phyloP scores from a whole-genome alignment of 2,888 invertebrate species.

The Tenthredo amoena region DNA sequence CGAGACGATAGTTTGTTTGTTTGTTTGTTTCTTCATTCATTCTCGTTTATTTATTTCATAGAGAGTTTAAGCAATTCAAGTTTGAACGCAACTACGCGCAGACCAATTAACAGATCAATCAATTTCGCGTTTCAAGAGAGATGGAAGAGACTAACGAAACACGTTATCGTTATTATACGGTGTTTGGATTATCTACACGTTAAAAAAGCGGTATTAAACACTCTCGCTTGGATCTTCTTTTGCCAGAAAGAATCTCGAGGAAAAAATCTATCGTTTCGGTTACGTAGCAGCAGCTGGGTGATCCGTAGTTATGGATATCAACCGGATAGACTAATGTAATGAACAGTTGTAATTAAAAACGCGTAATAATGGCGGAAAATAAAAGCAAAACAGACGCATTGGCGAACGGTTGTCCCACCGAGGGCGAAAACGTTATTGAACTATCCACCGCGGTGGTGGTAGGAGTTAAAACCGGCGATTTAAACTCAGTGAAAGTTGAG shows the following conservation, averaged over 20 bases:
- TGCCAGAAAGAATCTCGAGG: conserved; percentile 3
- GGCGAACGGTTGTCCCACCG: conserved; percentile 26
- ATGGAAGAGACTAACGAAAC: background rate
- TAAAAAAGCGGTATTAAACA: background rate
- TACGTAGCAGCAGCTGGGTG: background rate
- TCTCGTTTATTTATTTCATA: background rate
- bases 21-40: background rate
- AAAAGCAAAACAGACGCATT: background rate
- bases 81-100: background rate
- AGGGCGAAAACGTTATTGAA: conserved; percentile 1
- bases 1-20: background rate
- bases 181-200: background rate
- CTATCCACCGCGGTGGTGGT: background rate
- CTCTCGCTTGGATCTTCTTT: background rate
- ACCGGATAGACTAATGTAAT: background rate
- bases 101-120: conserved; percentile 5
- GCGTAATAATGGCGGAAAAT: conserved; percentile 24
- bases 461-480: background rate
- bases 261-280: background rate
- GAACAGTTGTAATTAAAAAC: background rate
- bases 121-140: background rate
- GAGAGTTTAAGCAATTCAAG: background rate
- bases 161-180: background rate
- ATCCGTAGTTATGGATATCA: background rate
- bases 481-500: conserved; percentile 11